phyloP scores from a whole-genome alignment of 2,113 vertebrate genomes.

The Penelope pileata region DNA sequence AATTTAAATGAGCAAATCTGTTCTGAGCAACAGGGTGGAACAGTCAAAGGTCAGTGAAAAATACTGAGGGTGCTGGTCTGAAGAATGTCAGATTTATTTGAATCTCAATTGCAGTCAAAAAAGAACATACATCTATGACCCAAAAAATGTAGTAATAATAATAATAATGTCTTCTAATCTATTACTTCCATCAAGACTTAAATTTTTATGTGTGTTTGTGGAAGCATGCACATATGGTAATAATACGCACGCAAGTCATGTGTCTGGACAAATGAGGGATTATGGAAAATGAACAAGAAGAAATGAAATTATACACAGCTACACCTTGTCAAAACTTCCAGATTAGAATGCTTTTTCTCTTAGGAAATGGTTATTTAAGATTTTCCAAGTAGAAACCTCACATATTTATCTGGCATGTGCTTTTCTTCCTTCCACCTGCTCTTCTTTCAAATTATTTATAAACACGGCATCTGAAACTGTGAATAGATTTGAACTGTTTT shows the following conservation, averaged over 20 bases:
- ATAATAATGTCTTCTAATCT: not conserved
- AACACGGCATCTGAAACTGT: not conserved
- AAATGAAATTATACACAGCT: not conserved
- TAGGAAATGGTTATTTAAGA: not conserved
- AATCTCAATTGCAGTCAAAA: not conserved
- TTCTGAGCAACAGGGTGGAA: not conserved
- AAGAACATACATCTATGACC: not conserved
- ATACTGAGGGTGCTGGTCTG: not conserved
- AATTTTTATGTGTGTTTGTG: not conserved
- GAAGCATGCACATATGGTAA: not conserved
- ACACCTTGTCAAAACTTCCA: not conserved
- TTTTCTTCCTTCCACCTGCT: constrained; percentile 15
- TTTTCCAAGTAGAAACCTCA: not conserved
- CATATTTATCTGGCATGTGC: accelerated
- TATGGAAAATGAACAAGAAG: not conserved
- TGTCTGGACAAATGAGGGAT: not conserved
- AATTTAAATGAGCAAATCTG: not conserved
- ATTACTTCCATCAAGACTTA: not conserved
- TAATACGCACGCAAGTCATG: not conserved
- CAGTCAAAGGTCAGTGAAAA: not conserved
- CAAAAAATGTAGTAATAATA: not conserved
- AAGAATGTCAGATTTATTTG: not conserved
- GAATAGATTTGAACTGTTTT: not conserved
- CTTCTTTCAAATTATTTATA: not conserved
- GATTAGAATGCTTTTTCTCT: not conserved